phyloP scores from a whole-genome alignment of 2,797 vertebrate species.

The Chiroxiphia lanceolata region DNA sequence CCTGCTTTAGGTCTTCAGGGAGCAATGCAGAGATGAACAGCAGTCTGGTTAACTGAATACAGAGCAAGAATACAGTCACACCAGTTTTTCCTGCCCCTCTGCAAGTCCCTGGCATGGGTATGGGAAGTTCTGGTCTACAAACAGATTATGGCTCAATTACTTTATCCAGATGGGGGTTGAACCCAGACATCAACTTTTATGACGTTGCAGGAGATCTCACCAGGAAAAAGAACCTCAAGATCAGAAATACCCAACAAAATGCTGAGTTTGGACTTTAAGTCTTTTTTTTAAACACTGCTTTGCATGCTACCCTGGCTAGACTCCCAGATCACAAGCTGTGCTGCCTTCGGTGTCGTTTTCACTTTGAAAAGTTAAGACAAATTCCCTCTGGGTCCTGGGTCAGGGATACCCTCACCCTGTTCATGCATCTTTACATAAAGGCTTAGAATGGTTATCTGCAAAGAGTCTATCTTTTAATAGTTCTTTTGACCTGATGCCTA shows the following conservation, averaged over 20 bases:
- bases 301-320: neutral
- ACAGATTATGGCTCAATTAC: neutral
- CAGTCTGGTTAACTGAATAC: neutral
- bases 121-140: neutral
- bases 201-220: neutral
- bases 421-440: neutral
- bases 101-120: neutral
- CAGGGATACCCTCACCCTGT: neutral
- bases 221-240: neutral
- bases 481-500: neutral
- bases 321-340: neutral
- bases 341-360: neutral
- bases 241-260: neutral
- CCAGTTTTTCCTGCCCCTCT: neutral
- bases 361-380: neutral
- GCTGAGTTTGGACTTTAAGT: neutral
- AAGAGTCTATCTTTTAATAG: neutral
- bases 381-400: neutral
- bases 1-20: neutral
- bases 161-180: neutral
- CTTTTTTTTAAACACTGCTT: neutral
- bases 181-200: neutral
- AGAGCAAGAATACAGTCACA: neutral
- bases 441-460: neutral
- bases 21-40: neutral